These are phyloP conservation scores for Neuroscelio doddi DNA, from an alignment of 2,888 invertebrate species.

Conservation along the genomic window DNA sequence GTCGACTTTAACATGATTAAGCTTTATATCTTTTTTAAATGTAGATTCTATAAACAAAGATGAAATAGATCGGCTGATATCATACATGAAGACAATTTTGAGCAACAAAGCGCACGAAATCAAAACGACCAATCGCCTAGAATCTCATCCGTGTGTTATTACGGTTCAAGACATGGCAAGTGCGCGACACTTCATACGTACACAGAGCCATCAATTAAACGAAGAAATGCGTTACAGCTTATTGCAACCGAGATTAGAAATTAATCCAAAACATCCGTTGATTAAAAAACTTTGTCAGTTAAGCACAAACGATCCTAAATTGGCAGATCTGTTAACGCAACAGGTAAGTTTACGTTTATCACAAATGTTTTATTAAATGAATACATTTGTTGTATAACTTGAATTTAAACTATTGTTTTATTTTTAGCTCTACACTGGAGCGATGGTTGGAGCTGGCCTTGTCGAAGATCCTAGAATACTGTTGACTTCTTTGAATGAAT, in stretches of 20 bases:
- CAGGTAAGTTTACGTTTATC: conserved; percentile 78
- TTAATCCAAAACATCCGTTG: conserved; percentile 94
- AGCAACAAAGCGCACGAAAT: conserved; percentile 87
- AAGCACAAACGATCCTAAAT: conserved; percentile 81
- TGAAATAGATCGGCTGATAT: conserved; percentile 85
- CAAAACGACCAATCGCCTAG: conserved; percentile 87
- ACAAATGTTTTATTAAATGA: neutral
- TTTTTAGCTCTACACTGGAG: conserved; percentile 88
- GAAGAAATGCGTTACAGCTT: conserved; percentile 90
- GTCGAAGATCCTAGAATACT: conserved; percentile 92
- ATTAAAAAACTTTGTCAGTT: conserved; percentile 90
- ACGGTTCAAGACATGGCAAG: conserved; percentile 98
- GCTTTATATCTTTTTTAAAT: neutral
- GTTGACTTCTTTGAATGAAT: conserved; percentile 88
- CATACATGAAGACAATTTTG: conserved; percentile 85
- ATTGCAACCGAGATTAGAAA: conserved; percentile 92
- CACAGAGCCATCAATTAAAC: conserved; percentile 85
- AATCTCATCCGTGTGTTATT: conserved; percentile 93
- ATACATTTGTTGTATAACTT: neutral
- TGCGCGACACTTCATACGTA: conserved; percentile 94
- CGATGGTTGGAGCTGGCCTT: conserved; percentile 96
- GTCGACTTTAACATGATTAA: no score
- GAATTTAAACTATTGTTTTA: no score
- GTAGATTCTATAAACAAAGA: conserved; percentile 80
- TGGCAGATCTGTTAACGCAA: conserved; percentile 88